Evolutionary conservation across 2,797 vertebrate species (phyloP), one percentile per base, ranked within the genome.

Genomic region (Thamnophis elegans): DNA sequence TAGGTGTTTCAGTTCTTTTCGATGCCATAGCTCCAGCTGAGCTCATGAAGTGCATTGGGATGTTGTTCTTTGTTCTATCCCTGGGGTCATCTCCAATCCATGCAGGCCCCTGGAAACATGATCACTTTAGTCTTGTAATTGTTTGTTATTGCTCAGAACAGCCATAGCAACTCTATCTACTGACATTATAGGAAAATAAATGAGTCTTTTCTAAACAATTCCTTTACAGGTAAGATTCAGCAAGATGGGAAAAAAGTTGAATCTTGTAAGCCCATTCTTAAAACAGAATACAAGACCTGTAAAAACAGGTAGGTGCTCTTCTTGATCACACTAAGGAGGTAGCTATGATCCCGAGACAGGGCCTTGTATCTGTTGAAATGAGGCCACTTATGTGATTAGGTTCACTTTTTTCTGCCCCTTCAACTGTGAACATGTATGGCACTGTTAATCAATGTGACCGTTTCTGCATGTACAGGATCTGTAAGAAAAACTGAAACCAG

Each of bases 231-330:
- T 94, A 99, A 99, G 97, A 98, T 98, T 97, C 99, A 98, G 94
- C 98, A 98, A 97, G 99, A 99, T 93, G 99, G 98, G n/a, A 99
- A 98, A 97, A 99, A 99, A 95, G 94, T 97, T 96, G 99, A 99
- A 94, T 98, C 99, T 0, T 99, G 99, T 97, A 99, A 99, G 97
- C 99, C 99, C 10, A 99, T 99, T 93, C 98, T 99, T 92, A 99
- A 99, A 98, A 99, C 99, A 94, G 99, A 99, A 94, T 99, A 99
- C 96, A 99, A 99, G 97, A 99, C 99, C 51, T 98, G 98, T 95
- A 99, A 98, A 97, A 99, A 94, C 97, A 99, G 99, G 99, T 99
- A 96, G 98, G 99, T 99, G 95, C 91, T 95, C 60, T 90, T 94
- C 91, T 94, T 92, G 92, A 18, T 53, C 90, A 42, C 16, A 85